phyloP scores from a whole-genome alignment of 2,113 vertebrate species.

The Gambusia affinis region DNA sequence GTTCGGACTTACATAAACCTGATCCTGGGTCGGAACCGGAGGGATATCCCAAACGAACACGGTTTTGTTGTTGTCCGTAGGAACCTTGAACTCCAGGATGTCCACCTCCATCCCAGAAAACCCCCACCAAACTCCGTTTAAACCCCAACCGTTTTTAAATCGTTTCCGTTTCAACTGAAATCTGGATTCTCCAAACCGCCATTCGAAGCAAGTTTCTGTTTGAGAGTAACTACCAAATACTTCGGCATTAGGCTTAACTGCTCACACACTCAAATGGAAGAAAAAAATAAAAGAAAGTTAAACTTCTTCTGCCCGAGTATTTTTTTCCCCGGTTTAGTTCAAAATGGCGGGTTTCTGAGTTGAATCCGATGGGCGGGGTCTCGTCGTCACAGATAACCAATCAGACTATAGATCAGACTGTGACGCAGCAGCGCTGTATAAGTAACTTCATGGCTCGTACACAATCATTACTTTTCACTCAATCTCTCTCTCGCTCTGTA shows the following conservation, averaged over 20 bases:
- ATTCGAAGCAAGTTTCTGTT: no score
- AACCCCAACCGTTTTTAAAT: not conserved
- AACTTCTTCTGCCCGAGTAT: not conserved
- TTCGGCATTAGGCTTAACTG: not conserved
- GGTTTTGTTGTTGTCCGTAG: slow-evolving; percentile 72
- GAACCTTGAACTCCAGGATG: slow-evolving; percentile 79
- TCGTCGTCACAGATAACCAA: not conserved
- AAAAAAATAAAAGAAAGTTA: not conserved
- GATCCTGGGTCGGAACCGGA: slow-evolving; percentile 49
- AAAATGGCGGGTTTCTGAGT: not conserved
- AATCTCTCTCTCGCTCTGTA: no score
- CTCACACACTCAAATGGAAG: not conserved
- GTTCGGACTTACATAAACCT: slow-evolving; percentile 65
- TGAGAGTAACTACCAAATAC: not conserved
- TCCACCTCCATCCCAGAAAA: slow-evolving; percentile 67
- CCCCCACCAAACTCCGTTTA: not conserved
- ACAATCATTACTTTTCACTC: no score
- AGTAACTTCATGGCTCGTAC: no score
- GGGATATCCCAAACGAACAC: slow-evolving; percentile 83
- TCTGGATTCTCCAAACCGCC: fast-evolving
- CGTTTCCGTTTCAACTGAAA: not conserved
- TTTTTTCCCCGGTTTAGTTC: not conserved
- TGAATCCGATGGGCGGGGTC: not conserved
- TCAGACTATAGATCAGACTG: no score
- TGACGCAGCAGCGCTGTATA: no score